phyloP scores from a whole-genome alignment of 2,797 vertebrate genomes.

The Sparus aurata region DNA sequence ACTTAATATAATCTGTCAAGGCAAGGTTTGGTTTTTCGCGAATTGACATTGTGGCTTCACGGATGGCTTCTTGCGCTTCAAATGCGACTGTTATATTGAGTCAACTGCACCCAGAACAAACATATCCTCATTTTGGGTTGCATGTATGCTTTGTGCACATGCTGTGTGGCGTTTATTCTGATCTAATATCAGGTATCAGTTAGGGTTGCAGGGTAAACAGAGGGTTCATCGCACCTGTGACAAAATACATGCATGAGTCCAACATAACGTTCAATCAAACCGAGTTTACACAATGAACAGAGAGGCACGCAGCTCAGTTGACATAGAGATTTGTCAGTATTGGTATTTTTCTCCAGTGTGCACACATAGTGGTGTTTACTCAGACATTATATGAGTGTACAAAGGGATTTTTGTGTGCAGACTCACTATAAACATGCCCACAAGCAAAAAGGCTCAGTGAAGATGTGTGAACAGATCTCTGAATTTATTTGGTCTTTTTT shows the following conservation, averaged over 20 bases:
- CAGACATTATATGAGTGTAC: conserved; percentile 54
- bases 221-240: neutral
- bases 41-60: conserved; percentile 27
- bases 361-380: conserved; percentile 40
- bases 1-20: neutral
- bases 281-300: conserved; percentile 50
- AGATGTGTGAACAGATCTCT: neutral
- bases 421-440: conserved; percentile 9
- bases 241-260: neutral
- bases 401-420: conserved; percentile 50
- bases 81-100: conserved; percentile 7
- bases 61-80: conserved; percentile 2
- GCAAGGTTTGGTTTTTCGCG: conserved; percentile 21
- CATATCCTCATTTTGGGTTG: neutral
- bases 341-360: conserved; percentile 41
- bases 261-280: neutral
- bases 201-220: neutral
- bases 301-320: conserved; percentile 46
- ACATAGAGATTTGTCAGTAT: conserved; percentile 55
- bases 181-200: neutral
- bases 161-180: neutral
- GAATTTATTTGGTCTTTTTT: neutral
- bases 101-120: conserved; percentile 13
- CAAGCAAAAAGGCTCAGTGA: conserved; percentile 38
- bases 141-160: neutral